Conservation (phyloP, 2,113 vertebrate species). For the Crotalus tigris region DNA sequence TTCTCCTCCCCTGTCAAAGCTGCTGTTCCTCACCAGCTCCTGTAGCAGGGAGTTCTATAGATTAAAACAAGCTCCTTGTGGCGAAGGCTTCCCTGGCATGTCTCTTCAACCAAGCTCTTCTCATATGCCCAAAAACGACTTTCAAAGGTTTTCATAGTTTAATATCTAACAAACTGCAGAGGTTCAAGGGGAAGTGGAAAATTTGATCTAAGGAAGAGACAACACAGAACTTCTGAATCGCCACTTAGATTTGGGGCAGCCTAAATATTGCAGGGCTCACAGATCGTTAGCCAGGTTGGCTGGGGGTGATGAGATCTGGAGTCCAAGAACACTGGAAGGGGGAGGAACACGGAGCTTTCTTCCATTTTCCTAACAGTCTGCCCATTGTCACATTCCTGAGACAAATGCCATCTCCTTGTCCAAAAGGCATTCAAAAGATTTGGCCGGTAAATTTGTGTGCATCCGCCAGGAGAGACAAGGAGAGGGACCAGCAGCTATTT, state of each 20-base stretch:
- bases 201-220: neutral
- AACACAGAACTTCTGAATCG: neutral
- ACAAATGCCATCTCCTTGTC: accelerated
- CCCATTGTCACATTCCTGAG: too few species aligned
- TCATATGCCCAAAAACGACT: neutral
- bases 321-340: neutral
- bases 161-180: neutral
- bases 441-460: neutral
- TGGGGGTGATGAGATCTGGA: neutral
- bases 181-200: neutral
- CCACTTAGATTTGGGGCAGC: neutral
- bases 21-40: too few species aligned
- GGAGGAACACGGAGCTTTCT: neutral
- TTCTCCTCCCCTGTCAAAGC: too few species aligned
- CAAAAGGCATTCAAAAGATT: neutral
- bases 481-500: slow-evolving; percentile 4
- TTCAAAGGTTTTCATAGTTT: neutral
- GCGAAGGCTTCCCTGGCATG: neutral
- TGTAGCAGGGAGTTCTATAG: too few species aligned
- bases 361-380: neutral
- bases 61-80: too few species aligned
- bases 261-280: neutral
- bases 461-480: neutral
- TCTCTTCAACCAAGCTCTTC: neutral
- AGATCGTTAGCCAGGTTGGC: neutral